Percentiles rank a stretch among this genome's conserved stretches.
Conservation (phyloP, 2,113 vertebrate species). For the Nerophis lumbriciformis region DNA sequence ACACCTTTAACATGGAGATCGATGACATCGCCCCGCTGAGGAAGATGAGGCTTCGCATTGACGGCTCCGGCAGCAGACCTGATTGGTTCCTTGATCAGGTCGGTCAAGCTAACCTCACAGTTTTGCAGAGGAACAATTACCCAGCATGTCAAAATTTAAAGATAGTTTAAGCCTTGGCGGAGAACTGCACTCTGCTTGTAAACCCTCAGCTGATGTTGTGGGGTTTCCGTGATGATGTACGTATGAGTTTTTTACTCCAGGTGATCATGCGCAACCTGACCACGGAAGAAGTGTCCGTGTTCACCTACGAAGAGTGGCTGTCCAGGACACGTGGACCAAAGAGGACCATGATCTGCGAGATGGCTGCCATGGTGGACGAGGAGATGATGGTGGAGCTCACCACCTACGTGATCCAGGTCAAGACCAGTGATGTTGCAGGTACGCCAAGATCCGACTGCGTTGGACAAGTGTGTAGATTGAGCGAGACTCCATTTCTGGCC, state of each 20-base stretch:
- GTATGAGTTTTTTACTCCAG: conserved; percentile 58
- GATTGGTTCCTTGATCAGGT: conserved; percentile 85
- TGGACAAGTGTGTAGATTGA: neutral
- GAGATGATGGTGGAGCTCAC: conserved; percentile 89
- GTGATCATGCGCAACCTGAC: conserved; percentile 80
- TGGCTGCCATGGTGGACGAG: conserved; percentile 81
- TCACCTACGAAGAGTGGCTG: conserved; percentile 88
- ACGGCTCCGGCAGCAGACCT: conserved; percentile 84
- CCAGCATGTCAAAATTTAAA: neutral
- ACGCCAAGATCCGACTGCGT: conserved; percentile 10
- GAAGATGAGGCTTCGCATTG: conserved; percentile 88
- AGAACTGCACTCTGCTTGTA: no score
- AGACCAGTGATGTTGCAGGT: conserved; percentile 88
- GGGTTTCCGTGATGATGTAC: neutral
- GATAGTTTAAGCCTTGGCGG: no score
- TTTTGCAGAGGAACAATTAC: no score
- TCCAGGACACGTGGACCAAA: conserved; percentile 79
- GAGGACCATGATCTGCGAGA: conserved; percentile 80
- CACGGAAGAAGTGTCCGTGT: conserved; percentile 80
- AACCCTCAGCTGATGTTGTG: neutral
- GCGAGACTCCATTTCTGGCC: no score
- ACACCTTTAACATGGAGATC: conserved; percentile 90
- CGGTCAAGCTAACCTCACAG: conserved; percentile 1
- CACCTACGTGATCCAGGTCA: conserved; percentile 82
- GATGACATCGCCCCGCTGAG: conserved; percentile 86